A percentile compares a stretch with the other conserved stretches of the same genome.
Conservation (phyloP, 2,113 vertebrate genomes). For the Archilochus colubris region DNA sequence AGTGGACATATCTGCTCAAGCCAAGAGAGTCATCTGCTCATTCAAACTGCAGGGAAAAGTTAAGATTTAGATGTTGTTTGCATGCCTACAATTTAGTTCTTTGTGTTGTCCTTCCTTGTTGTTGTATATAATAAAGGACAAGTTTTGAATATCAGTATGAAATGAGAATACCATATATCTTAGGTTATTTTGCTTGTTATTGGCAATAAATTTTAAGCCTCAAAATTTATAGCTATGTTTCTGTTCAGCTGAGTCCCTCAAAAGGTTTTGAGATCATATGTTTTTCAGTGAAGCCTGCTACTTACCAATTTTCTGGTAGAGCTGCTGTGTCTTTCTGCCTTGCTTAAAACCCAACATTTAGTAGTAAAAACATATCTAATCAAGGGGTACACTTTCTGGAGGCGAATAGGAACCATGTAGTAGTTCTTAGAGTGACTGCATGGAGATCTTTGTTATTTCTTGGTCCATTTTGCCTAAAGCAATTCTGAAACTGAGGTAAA, state of each 20-base stretch:
- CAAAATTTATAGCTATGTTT: background rate
- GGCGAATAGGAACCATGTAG: background rate
- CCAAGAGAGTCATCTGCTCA: background rate
- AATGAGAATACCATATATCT: background rate
- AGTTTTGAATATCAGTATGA: background rate
- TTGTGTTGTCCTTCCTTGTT: background rate
- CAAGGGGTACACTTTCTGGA: background rate
- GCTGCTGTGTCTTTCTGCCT: background rate
- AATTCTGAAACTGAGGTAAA: background rate
- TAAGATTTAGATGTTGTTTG: background rate
- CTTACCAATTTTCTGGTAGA: background rate
- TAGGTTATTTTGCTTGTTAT: background rate
- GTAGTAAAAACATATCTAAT: background rate
- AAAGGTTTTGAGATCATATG: background rate
- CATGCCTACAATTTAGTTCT: background rate
- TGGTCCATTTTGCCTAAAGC: background rate
- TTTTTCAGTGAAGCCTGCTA: background rate
- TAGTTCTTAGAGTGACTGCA: background rate
- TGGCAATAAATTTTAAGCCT: background rate
- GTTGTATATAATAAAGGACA: background rate
- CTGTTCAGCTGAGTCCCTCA: background rate
- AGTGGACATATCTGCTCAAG: background rate
- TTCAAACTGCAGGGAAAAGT: background rate
- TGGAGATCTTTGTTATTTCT: background rate
- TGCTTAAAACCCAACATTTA: background rate